Base-by-base conservation (phyloP, 2,888 invertebrate species). In the Timandra comae region DNA sequence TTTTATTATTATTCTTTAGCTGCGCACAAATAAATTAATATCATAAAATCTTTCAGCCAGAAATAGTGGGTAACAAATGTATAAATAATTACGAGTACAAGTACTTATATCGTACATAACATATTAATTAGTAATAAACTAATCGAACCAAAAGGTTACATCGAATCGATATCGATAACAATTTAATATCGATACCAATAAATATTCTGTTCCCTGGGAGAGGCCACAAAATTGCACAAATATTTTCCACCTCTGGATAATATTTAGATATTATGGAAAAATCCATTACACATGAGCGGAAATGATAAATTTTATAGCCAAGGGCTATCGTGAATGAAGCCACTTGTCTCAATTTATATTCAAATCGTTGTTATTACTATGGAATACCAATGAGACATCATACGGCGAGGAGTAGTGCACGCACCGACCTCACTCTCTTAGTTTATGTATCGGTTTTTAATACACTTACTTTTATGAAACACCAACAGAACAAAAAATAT, bases 261-360 rank as follows among this genome's bases (percentile, higher is more conserved):
- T 38, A 41, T 37, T 35, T 41, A 42, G 35, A 43, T 40, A 29
- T 46, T 35, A 49, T 46, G 42, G 43, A 46, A 53, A 57, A 63
- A 58, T 49, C 52, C 49, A 62, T 58, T 56, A 58, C 58, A 57
- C 51, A 56, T 53, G 52, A 52, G 52, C 56, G 58, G 51, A 59
- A 59, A 56, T 58, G 56, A 61, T 63, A 60, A 44, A 52, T 49
- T 58, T 59, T 56, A 61, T 54, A 48, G 52, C 49, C 52, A 48
- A 52, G 52, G 60, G 58, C 61, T 55, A 64, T 51, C 53, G 46
- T 54, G 50, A 52, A 58, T 52, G 52, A 53, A 56, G 56, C 54
- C 55, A 64, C 59, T 64, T 64, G 59, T 59, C 48, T 54, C 60
- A 64, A 67, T 66, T 67, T 66, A 61, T 56, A 66, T 65, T 62